Base-by-base conservation (phyloP, 2,113 vertebrate genomes). In the Petrocephalus zakoni region DNA sequence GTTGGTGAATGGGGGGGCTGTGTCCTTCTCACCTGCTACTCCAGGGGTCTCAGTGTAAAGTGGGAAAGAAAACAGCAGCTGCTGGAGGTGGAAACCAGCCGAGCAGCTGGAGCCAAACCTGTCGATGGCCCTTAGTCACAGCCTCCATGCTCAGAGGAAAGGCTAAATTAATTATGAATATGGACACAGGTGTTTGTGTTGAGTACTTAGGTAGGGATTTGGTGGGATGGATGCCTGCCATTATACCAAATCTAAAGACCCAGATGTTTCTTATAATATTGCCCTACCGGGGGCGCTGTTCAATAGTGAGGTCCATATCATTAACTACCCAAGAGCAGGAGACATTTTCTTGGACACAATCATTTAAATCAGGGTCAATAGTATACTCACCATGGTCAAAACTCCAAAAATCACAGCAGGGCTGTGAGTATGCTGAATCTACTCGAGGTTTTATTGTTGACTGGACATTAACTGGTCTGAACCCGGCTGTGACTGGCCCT, bases 401-500 rank as follows among this genome's bases (percentile, higher is more conserved):
- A 29, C 29, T 78, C 72, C 34, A 68, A 29, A 68, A 29, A 10
- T 68, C 61, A 68, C 61, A 68, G 61, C 61, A 68, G 61, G 61
- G 11, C 11, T 68, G 9, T 68, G 25, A 13, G 61, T 42, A 8
- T 78, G 29, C 72, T 42, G 72, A 37, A n/a, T 75, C 34, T 75
- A 11, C 34, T 64, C n/a, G 9, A 68, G 61, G 13, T 78, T 37
- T 78, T 78, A 17, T 78, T 78, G 72, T 78, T 42, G 72, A 78
- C 72, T 78, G 34, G 72, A 78, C 72, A 78, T 78, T 78, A 78
- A 78, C 72, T 78, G 72, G 34, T 78, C 72, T 78, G 72, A 13
- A 13, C 72, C 17, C 72, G 37, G 72, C 34, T 42, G 34, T 78
- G 72, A 37, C 34, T 17, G 34, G 72, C 5, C 34, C 13, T 17